Conservation (phyloP, 2,113 vertebrate species). For the Phrynosoma blainvillii region DNA sequence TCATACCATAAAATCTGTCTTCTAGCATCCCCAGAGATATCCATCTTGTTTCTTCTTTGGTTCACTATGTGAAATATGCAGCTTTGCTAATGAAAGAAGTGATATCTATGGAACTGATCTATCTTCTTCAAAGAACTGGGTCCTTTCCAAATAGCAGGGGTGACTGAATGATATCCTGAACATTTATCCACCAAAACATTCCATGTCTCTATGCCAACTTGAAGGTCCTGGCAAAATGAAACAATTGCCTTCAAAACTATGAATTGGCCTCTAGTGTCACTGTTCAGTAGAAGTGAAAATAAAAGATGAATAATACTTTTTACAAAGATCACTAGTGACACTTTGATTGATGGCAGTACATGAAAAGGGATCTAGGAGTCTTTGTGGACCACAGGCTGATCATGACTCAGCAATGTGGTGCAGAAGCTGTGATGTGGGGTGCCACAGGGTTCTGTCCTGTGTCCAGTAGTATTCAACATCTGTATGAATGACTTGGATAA, state of each 20-base stretch:
- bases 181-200: neutral
- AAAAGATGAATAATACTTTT: no score
- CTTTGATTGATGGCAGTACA: no score
- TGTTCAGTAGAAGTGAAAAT: neutral
- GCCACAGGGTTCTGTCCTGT: no score
- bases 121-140: neutral
- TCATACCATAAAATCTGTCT: neutral
- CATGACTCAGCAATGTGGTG: no score
- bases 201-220: neutral
- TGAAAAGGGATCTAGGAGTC: no score
- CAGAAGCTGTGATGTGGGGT: no score
- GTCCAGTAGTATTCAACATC: no score
- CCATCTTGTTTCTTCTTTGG: neutral
- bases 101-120: no score
- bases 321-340: no score
- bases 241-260: no score
- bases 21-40: neutral
- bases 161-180: neutral
- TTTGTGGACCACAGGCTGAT: no score
- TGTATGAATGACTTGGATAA: no score
- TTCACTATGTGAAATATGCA: neutral
- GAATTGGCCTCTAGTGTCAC: neutral
- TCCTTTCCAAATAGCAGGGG: neutral
- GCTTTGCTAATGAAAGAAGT: neutral
- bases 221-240: neutral